These are phyloP conservation scores for Limonius californicus DNA, from an alignment of 1,140 invertebrate genomes.

Conservation along the genomic window DNA sequence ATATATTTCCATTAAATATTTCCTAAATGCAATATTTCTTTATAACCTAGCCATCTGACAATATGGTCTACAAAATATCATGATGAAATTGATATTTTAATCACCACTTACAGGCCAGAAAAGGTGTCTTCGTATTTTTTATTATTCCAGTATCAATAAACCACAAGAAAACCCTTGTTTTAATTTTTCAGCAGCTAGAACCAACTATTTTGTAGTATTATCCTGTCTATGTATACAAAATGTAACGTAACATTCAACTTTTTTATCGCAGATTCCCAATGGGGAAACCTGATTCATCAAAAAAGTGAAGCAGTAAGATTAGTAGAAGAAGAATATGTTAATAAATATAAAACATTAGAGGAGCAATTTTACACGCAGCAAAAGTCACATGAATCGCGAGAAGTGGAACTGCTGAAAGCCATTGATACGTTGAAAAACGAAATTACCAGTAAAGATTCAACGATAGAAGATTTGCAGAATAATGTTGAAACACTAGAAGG, in stretches of 20 bases:
- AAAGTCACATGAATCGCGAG: constrained; percentile 42
- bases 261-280: constrained; percentile 49
- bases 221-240: neutral
- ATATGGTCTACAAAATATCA: no score
- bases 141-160: no score
- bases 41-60: no score
- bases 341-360: constrained; percentile 51
- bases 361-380: constrained; percentile 44
- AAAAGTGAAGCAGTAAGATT: constrained; percentile 52
- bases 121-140: no score
- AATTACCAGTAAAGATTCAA: constrained; percentile 41
- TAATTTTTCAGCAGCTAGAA: no score
- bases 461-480: constrained; percentile 45
- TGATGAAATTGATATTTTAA: no score
- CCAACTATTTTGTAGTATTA: no score
- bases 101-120: no score
- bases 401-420: constrained; percentile 44
- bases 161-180: no score
- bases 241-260: neutral
- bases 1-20: no score
- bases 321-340: constrained; percentile 51
- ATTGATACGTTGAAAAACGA: constrained; percentile 45
- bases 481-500: constrained; percentile 47
- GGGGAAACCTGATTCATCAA: constrained; percentile 52
- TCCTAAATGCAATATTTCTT: no score